Evolutionary conservation across 2,113 vertebrate species (phyloP), one percentile per base, ranked within the genome.

Genomic region (Sphyrna mokarran): DNA sequence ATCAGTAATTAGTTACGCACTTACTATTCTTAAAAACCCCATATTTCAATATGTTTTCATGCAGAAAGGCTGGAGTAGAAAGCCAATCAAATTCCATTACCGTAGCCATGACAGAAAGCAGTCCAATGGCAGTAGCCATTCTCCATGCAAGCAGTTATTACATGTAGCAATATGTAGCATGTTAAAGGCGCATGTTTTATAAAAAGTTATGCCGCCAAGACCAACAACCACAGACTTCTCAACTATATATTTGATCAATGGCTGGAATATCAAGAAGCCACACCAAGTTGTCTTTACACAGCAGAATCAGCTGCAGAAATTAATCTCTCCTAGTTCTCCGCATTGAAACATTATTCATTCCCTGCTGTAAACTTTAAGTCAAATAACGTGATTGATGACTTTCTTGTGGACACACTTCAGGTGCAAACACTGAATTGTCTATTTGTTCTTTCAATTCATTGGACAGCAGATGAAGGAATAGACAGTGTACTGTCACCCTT

Each of bases 91-190:
- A 76, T 70, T 72, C 33, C 40, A 95, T 72, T 13, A 48, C 69
- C 72, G 68, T 14, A 70, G 93, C 93, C 93, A 95, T 72, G 94
- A 93, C 9, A 90, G n/a, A 72, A 95, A 94, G 68, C 37, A 70
- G 63, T 91, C 58, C 58, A 61, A 91, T 61, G 54, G 29, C 58
- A 58, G 37, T 22, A 93, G 89, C 61, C 37, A 54, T 72, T 54
- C 69, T 72, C 68, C 69, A 95, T 95, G 69, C 94, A 95, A 95
- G 94, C 89, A 93, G 66, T 54, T 95, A 70, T 72, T 54, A 29
- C 76, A 40, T 95, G 23, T 48, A 95, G 94, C 94, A 72, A 40
- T 29, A 76, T 72, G 94, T 54, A 14, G 69, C 69, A 72, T 26
- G 43, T 95, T 95, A 95, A 72, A 95, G 40, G 94, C 68, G 18